Evolutionary conservation across 2,797 vertebrate species (phyloP).

Genomic region (Poeciliopsis paucimaculata): DNA sequence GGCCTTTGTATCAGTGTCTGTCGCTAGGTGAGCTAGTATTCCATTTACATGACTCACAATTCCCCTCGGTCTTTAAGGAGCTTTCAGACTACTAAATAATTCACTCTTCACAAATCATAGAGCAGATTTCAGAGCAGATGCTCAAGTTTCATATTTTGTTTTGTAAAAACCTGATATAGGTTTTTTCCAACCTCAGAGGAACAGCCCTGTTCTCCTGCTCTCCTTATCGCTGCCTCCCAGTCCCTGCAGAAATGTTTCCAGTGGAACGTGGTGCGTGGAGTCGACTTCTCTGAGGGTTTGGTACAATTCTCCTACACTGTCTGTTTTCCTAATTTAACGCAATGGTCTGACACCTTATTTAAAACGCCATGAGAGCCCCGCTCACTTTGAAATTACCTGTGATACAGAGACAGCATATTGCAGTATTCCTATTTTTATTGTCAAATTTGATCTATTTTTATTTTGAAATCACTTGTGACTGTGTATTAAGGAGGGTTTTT

Average conservation of each 20-base stretch:
- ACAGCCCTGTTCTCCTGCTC: conserved; percentile 21
- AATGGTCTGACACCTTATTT: background rate
- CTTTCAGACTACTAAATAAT: conserved; percentile 80
- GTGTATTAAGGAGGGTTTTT: background rate
- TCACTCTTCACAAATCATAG: conserved; percentile 71
- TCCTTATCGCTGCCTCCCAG: background rate
- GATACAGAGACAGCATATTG: background rate
- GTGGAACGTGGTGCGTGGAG: background rate
- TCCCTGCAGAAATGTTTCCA: background rate
- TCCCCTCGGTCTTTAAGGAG: conserved; percentile 58
- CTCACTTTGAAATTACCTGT: background rate
- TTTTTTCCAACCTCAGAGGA: conserved; percentile 60
- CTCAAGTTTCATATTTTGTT: conserved; percentile 73
- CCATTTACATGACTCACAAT: conserved; percentile 62
- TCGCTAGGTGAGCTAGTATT: conserved; percentile 51
- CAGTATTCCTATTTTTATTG: background rate
- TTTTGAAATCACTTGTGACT: background rate
- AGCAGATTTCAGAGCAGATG: conserved; percentile 61
- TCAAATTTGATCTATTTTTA: background rate
- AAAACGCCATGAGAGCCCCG: background rate
- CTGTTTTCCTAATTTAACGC: background rate
- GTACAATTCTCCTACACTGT: background rate
- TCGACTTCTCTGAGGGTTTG: background rate
- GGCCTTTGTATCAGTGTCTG: conserved; percentile 37
- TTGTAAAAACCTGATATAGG: conserved; percentile 64